A percentile compares a stretch with the other conserved stretches of the same genome.
Evolutionary conservation across 2,797 vertebrate species (phyloP).

Genomic region (Sardinella longiceps): DNA sequence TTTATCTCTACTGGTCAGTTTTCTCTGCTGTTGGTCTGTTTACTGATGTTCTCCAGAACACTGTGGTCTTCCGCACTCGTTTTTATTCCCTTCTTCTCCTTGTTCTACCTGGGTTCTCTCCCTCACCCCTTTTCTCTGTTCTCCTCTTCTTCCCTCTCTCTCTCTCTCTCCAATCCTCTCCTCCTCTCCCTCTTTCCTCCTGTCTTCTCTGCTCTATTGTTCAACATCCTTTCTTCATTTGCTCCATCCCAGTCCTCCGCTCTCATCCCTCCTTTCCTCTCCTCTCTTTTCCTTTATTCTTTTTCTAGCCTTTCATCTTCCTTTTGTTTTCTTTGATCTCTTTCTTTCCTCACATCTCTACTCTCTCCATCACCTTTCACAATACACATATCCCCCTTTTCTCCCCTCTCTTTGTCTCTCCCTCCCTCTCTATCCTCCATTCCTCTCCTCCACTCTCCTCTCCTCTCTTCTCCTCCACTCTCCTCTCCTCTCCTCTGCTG

Average conservation of each 20-base stretch:
- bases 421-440: not conserved
- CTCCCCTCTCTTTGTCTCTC: not conserved
- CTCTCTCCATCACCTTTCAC: not conserved
- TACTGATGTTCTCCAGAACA: not conserved
- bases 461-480: not conserved
- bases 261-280: not conserved
- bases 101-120: not conserved
- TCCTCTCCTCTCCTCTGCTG: not conserved
- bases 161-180: conserved; percentile 30
- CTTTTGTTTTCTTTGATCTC: not conserved
- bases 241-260: not conserved
- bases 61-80: not conserved
- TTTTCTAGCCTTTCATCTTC: not conserved
- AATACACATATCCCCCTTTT: too few relatives aligned
- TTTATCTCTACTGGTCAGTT: not conserved
- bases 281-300: not conserved
- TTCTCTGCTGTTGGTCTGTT: not conserved
- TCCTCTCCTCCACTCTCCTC: not conserved
- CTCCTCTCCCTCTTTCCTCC: conserved; percentile 42
- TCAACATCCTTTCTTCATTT: not conserved
- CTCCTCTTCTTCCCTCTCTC: conserved; percentile 51
- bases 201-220: conserved; percentile 9
- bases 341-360: not conserved
- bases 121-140: conserved; percentile 41
- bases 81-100: not conserved